Conservation (phyloP, 2,797 vertebrate species). For the Brotula barbata region DNA sequence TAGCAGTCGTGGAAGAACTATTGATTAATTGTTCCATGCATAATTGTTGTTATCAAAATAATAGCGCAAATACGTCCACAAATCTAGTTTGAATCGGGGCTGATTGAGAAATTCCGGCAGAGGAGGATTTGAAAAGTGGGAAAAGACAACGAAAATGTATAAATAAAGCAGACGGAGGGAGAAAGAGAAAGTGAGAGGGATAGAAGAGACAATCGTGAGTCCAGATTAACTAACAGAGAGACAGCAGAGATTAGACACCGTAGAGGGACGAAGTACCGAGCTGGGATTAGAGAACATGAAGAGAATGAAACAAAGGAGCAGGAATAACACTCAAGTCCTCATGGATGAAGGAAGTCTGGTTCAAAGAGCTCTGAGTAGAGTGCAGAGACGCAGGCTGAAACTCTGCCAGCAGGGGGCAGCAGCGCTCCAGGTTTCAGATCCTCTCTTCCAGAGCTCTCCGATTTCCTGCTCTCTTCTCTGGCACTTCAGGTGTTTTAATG, state of each 20-base stretch:
- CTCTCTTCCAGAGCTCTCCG: neutral
- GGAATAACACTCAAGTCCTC: neutral
- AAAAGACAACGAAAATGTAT: too few species aligned
- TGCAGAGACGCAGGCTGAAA: neutral
- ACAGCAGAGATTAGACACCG: constrained; percentile 1
- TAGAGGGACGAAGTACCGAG: neutral
- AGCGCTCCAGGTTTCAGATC: neutral
- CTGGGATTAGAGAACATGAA: constrained; percentile 1
- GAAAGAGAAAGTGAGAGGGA: neutral
- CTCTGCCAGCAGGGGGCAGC: constrained; percentile 47
- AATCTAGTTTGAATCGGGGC: neutral
- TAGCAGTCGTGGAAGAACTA: too few species aligned
- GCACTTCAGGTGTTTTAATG: neutral
- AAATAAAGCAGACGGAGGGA: too few species aligned
- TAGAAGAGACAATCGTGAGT: neutral
- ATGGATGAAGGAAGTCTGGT: constrained; percentile 3
- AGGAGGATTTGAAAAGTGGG: neutral
- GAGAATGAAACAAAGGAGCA: constrained; percentile 8
- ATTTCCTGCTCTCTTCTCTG: neutral
- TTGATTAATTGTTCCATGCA: too few species aligned
- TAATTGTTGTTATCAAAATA: too few species aligned
- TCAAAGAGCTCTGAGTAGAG: neutral
- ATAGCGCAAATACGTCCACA: too few species aligned
- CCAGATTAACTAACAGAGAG: constrained; percentile 37
- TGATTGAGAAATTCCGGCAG: neutral